Evolutionary conservation across 2,888 invertebrate genomes (phyloP), one percentile per base, ranked within the genome.

Genomic region (Iphiclides podalirius): DNA sequence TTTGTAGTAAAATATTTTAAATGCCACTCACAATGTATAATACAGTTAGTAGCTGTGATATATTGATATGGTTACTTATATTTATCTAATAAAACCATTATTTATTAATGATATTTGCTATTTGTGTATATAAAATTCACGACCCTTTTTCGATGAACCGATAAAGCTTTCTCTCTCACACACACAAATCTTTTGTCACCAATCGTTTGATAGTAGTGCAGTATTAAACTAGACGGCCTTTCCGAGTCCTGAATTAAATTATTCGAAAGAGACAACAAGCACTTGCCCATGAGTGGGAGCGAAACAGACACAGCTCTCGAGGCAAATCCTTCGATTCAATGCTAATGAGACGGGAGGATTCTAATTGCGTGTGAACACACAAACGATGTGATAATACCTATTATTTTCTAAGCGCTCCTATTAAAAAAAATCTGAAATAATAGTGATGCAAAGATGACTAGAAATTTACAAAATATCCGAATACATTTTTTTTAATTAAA

Each of bases 341-440:
- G 79, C 78, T 86, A 86, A 86, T 86, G 82, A 84, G 79, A 72
- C 81, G 70, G 78, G 74, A 71, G 78, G 51, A 75, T 67, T 78
- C 81, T 85, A 85, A 86, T 86, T 86, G 83, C 79, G 79, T 78
- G 82, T 76, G 80, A 82, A 84, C 75, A 79, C n/a, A n/a, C 78
- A 79, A 75, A 78, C 73, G 74, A 76, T 58, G 72, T 75, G 77
- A 76, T 79, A 78, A 80, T 82, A 81, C 75, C 75, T 79, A 81
- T 72, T 75, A 59, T 67, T 65, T 63, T 53, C 31, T 59, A 55
- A 54, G 52, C 52, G 12, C n/a, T 14, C 14, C 3, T n/a, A 16
- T 23, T 35, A 16, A 11, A 12, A 26, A 15, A 15, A 40, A 11
- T 23, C 20, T 4, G 4, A 4, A 20, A 20, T 20, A 6, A 20